Evolutionary conservation across 1,140 invertebrate species (phyloP), one percentile per base, ranked within the genome.

Genomic region (Drepana arcuata): DNA sequence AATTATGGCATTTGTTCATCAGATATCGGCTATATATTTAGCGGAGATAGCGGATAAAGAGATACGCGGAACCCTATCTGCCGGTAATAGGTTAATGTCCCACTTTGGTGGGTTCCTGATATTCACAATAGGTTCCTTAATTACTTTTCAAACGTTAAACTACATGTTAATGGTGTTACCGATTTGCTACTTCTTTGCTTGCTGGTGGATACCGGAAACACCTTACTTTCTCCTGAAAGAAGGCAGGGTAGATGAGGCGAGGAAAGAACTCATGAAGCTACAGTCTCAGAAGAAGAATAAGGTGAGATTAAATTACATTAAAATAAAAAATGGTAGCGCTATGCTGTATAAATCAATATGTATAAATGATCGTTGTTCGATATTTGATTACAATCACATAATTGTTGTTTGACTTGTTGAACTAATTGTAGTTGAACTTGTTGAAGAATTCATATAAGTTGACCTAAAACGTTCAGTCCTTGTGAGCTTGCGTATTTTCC

Each of bases 191-290:
- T 82, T 90, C 13, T 7, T 87, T 0, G 83, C 75, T 0, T 89
- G 90, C 53, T 62, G 73, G 11, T 89, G 86, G 68, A 89, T 93
- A 71, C 92, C 92, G 0, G 93, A 94, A 67, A 92, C 92, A 1
- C 92, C 93, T 0, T 88, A 92, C 40, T 93, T 87, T 49, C 66
- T 88, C 7, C 63, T 87, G 0, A 85, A 84, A 24, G 87, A 86
- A 30, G 85, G 86, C 0, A 67, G 75, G 14, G 70, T 84, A 2
- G 69, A 61, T 0, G 34, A 54, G 0, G 84, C 85, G 0, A 78
- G 61, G 38, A 58, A 54, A 1, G 78, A 54, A 10, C 36, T 87
- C 16, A 42, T 47, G 7, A 60, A 37, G 18, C 34, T 87, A 2
- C 69, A 61, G n/a, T n/a, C n/a, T n/a, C n/a, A n/a, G n/a, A n/a